These are phyloP conservation scores for Hydrozoanthus tunicans DNA, from an alignment of 64 coral and sea anemone species.

Conservation along the genomic window DNA sequence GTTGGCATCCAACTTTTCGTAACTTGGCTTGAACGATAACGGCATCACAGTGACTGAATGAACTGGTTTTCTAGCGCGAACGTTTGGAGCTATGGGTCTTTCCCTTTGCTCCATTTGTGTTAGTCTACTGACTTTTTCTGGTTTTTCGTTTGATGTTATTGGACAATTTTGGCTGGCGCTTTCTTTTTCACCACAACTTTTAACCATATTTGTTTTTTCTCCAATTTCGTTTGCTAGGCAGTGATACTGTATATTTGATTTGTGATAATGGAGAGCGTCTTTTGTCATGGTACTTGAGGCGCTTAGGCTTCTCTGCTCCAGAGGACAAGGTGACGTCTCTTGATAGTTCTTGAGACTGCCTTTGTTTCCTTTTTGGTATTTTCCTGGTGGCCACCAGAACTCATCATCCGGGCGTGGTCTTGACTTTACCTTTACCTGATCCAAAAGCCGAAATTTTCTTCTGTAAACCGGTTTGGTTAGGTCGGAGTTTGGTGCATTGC, in stretches of 20 bases:
- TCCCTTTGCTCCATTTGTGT: background rate
- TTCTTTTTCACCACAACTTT: background rate
- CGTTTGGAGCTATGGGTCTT: background rate
- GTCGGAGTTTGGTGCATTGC: background rate
- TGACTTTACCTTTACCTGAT: background rate
- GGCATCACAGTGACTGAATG: constrained; percentile 37
- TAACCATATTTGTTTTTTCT: background rate
- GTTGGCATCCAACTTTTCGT: background rate
- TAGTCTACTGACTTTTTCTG: background rate
- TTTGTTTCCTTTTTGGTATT: background rate
- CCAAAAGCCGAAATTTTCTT: constrained; percentile 29
- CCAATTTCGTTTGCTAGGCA: background rate
- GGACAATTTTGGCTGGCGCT: background rate
- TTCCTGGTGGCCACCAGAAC: background rate
- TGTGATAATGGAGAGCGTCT: background rate
- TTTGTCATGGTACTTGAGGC: background rate
- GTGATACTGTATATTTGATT: background rate
- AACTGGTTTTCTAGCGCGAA: constrained; percentile 44
- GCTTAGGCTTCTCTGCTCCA: background rate
- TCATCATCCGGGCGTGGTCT: background rate
- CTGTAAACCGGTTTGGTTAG: background rate
- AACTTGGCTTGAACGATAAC: background rate
- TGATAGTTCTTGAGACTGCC: background rate
- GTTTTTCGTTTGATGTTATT: constrained; percentile 21
- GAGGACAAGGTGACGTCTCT: background rate